Evolutionary conservation across 1,140 invertebrate species (phyloP), one percentile per base, ranked within the genome.

Genomic region (Drosophila ambigua): DNA sequence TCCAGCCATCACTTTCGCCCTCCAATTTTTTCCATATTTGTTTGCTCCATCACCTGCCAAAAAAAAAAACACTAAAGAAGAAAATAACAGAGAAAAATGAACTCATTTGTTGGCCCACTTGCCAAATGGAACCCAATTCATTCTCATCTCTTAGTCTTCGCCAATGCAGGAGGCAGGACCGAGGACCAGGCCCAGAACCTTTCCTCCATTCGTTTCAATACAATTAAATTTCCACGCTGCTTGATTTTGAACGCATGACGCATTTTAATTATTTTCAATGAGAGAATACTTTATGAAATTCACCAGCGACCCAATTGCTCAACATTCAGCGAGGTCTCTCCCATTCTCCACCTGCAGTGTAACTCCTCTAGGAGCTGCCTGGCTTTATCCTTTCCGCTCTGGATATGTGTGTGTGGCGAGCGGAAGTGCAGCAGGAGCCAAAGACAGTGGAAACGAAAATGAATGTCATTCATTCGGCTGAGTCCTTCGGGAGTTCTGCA

Each of bases 191-290:
- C 1, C 20, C 20, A 20, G 20, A 1, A 20, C 1, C 20, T n/a
- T 31, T 54, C 23, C 51, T n/a, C 24, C 49, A 13, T 49, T 43
- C 44, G 44, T 13, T 69, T 87, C 83, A 87, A 81, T 87, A 87
- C 82, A 87, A 87, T 87, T 87, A 87, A 87, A 87, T 87, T 87
- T 87, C 78, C 83, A 88, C 72, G 82, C 82, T 78, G 82, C 83
- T 88, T 87, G 83, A 87, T 87, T 87, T 87, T 88, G 74, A 87
- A 87, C 83, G 82, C 64, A 69, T 77, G 79, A 79, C 83, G 82
- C 83, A 88, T 87, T 87, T 87, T 88, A 87, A 87, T 87, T 87
- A 87, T 88, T 87, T 85, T 85, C 81, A 85, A 81, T 85, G 77
- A 20, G 28, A 63, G 64, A 77, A 85, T 72, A 58, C 82, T 87